Conservation (phyloP, 2,888 invertebrate species). For the Andrena dorsata region DNA sequence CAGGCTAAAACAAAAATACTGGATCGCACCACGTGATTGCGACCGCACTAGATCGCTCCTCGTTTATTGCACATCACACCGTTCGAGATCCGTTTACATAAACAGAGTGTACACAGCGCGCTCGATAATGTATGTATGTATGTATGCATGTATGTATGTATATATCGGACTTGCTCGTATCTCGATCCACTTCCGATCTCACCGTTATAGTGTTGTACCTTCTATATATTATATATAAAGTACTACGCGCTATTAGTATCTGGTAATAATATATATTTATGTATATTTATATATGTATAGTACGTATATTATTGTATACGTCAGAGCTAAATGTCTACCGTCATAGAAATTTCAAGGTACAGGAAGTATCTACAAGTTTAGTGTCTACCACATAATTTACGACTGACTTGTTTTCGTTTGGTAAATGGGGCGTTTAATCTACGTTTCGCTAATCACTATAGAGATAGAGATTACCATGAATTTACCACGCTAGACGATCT, state of each 20-base stretch:
- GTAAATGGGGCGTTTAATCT: conserved; percentile 54
- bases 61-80: conserved; percentile 70
- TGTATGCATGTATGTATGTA: conserved; percentile 1
- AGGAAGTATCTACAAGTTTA: conserved; percentile 82
- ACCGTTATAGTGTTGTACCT: conserved; percentile 33
- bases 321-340: conserved; percentile 72
- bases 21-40: conserved; percentile 66
- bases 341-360: conserved; percentile 83
- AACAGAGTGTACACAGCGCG: conserved; percentile 55
- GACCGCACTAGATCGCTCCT: conserved; percentile 55
- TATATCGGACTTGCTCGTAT: conserved; percentile 46
- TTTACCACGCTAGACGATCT: conserved; percentile 71
- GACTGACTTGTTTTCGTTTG: conserved; percentile 49
- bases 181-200: conserved; percentile 50
- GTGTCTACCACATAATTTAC: conserved; percentile 74
- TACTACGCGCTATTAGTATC: conserved; percentile 63
- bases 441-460: conserved; percentile 55
- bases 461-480: conserved; percentile 71
- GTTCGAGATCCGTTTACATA: conserved; percentile 59
- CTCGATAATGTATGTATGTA: conserved; percentile 21
- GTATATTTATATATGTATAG: conserved; percentile 49
- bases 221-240: conserved; percentile 48
- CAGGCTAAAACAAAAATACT: conserved; percentile 78
- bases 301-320: conserved; percentile 60
- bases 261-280: conserved; percentile 62